Evolutionary conservation across 2,113 vertebrate genomes (phyloP), one percentile per base, ranked within the genome.

Genomic region (Nycticryphes semicollaris): DNA sequence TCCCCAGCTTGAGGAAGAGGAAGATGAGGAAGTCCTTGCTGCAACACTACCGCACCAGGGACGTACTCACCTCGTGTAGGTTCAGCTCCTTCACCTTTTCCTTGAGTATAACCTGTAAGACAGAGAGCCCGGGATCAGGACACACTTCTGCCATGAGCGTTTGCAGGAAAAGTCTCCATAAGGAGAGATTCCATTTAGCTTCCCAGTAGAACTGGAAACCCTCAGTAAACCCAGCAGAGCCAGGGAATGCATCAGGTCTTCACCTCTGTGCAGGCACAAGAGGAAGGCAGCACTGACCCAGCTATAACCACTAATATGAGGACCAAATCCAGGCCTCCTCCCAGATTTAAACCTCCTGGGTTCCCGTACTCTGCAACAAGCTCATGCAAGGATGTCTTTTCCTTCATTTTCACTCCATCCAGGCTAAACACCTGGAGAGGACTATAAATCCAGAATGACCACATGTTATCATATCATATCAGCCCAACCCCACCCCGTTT

Each of bases 11-110:
- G 28, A 88, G 17, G 76, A 91, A 81, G 90, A 83, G 59, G 92
- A 89, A 43, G 56, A 12, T 4, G 50, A 75, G 28, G 82, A 12
- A 76, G 27, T 4, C 17, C 87, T 69, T 45, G 43, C 25, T 1
- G 3, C 37, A 31, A 41, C 0, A 1, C 60, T 50, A 48, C 10
- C 5, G 17, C 14, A 68, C 57, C 48, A 67, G 48, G 35, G 31
- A 68, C 0, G 2, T 73, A 79, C 99, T 98, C 98, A 99, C 99
- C 99, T 99, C 99, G 85, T 99, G 99, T 63, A 99, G 98, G 96
- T 99, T 99, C 97, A 99, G 97, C 95, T 99, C 99, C 98, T 99
- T 99, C 95, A 99, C 99, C 96, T 99, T 99, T 97, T 99, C 99
- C 98, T 99, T 99, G 96, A 99, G 98, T 97, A 99, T 99, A 85